A percentile compares a stretch with the other conserved stretches of the same genome.
phyloP scores from a whole-genome alignment of 2,888 invertebrate species.

The Drosophila cracens region DNA sequence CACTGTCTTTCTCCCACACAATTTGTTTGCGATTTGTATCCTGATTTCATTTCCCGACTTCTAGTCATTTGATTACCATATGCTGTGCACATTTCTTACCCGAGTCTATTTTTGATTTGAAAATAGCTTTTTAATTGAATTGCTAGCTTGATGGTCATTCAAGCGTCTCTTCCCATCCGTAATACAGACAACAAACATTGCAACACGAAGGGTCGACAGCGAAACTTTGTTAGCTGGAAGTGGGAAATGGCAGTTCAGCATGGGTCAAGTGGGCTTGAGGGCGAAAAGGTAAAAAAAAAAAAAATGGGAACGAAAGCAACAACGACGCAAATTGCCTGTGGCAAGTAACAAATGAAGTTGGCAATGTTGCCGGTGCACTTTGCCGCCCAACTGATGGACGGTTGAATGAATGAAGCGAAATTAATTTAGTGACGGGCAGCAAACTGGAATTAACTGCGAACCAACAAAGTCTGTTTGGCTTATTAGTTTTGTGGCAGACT shows the following conservation, averaged over 20 bases:
- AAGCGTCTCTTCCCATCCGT: not conserved
- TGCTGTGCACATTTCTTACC: not conserved
- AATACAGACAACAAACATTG: slow-evolving; percentile 11
- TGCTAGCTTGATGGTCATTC: slow-evolving; percentile 5
- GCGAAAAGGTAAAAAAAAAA: slow-evolving; percentile 2
- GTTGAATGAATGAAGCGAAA: slow-evolving; percentile 16
- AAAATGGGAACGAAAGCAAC: slow-evolving; percentile 2
- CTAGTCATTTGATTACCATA: not conserved
- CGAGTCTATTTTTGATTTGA: slow-evolving; percentile 11
- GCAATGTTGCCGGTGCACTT: slow-evolving; percentile 41
- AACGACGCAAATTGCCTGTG: slow-evolving; percentile 40
- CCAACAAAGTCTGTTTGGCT: not conserved
- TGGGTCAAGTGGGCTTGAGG: slow-evolving; percentile 3
- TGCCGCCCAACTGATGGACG: slow-evolving; percentile 7
- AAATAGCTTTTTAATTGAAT: slow-evolving; percentile 53
- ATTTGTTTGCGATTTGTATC: not conserved
- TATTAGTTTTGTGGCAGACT: not conserved
- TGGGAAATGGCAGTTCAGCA: slow-evolving; percentile 4
- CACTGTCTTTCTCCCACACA: not conserved
- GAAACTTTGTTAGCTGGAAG: slow-evolving; percentile 1
- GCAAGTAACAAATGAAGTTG: slow-evolving; percentile 48
- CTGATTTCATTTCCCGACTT: not conserved
- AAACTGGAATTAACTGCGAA: not conserved
- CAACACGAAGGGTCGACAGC: not conserved
- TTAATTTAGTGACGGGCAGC: slow-evolving; percentile 26